Percentiles rank a stretch among this genome's conserved stretches.
These are phyloP conservation scores for Triops cancriformis DNA, from an alignment of 1,140 invertebrate species.

Conservation along the genomic window DNA sequence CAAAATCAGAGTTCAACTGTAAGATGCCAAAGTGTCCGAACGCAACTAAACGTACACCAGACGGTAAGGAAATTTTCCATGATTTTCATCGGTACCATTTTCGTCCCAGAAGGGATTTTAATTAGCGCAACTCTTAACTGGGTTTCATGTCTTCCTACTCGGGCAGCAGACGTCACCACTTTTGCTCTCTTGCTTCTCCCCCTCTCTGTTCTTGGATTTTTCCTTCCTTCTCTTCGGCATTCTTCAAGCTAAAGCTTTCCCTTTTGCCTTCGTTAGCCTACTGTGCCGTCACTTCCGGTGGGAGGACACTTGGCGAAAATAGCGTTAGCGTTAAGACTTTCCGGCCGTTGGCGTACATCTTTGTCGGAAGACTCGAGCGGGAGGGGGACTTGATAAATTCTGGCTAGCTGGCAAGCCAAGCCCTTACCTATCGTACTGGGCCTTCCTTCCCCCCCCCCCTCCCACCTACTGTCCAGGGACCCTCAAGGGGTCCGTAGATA, in stretches of 20 bases:
- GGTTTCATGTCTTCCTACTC: neutral
- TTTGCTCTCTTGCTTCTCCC: neutral
- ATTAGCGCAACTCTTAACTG: neutral
- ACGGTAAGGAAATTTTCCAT: no score
- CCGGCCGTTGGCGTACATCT: neutral
- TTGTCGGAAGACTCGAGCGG: neutral
- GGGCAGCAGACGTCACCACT: neutral
- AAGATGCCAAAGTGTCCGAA: no score
- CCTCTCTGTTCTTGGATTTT: neutral
- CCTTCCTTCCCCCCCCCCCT: no score
- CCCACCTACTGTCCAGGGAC: no score
- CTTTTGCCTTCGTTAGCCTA: conserved; percentile 6
- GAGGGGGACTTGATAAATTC: neutral
- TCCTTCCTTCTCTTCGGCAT: neutral
- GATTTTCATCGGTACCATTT: no score
- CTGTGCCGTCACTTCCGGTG: conserved; percentile 8
- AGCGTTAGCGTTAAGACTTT: neutral
- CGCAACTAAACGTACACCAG: no score
- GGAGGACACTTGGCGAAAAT: neutral
- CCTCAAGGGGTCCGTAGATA: no score
- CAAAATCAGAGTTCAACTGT: no score
- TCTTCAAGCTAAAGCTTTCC: neutral
- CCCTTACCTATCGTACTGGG: neutral
- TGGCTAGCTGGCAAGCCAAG: neutral
- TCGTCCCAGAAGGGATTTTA: no score